Base-by-base conservation (phyloP, 2,113 vertebrate genomes). In the Carettochelys insculpta region DNA sequence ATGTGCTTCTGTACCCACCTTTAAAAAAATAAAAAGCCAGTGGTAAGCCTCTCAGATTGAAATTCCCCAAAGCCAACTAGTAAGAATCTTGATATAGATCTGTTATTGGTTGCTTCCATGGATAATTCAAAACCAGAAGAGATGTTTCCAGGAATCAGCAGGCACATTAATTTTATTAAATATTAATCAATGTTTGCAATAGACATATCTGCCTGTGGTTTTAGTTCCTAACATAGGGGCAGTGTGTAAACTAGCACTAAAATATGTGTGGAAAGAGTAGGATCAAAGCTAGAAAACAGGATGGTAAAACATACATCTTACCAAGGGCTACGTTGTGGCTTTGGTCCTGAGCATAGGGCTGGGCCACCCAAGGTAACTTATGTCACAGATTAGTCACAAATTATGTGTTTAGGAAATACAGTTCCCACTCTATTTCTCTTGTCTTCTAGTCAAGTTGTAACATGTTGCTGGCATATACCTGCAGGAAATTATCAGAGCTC, bases 141-240 rank as follows among this genome's bases (percentile, higher is more conserved):
- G 80, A 58, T 38, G 87, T 96, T 97, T 97, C 92, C 94, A 97
- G 94, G 94, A 96, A 95, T 94, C 83, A 96, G 80, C 85, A 84
- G 76, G 50, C 92, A 87, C 84, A 95, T 96, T 97, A 95, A 93
- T 97, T 92, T 95, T 65, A 83, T 77, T 75, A 96, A 96, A 96
- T 94, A 95, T 95, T 95, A 92, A 97, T 94, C 94, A 61, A n/a
- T 90, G 4, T 93, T 77, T 77, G 48, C 71, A 93, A 19, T 51
- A 89, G 58, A 76, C 22, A 43, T 82, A 81, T 53, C 68, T 93
- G 77, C 12, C 6, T 89, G 89, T 88, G 52, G 68, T 88, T 94
- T 92, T 96, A 61, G 77, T 95, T 65, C 81, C 85, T 87, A 45
- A 14, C 53, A 1, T 45, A 73, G n/a, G 68, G 43, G 61, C 41